Base-by-base conservation (phyloP, 2,888 invertebrate genomes). In the Petrolisthes cinctipes region DNA sequence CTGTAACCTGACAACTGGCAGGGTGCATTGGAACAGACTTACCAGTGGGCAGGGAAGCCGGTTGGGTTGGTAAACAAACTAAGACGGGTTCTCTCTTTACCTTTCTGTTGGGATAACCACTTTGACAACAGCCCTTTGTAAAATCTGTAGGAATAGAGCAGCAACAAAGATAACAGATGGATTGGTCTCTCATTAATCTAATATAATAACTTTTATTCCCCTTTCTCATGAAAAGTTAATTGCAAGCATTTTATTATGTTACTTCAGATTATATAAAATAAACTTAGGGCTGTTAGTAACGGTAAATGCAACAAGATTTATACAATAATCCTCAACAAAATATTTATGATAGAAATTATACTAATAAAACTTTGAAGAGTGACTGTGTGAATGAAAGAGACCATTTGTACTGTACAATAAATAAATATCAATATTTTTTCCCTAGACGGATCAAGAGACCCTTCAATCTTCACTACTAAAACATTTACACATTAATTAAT, bases 51-150 rank as follows among this genome's bases (percentile, higher is more conserved):
- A 83, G 84, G 83, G 87, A 79, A 82, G 87, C 82, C 83, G 83
- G 84, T 75, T 73, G 85, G 81, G 87, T 73, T 85, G 89, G 83
- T 89, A 86, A 87, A 82, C 85, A 87, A 91, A 90, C 84, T 85
- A 91, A 88, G 85, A 89, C 83, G 83, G 87, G 89, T 85, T 90
- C 83, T 90, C 89, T 84, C 88, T 86, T 92, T 95, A 97, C 97
- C 97, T 97, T 94, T 99, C 99, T 85, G 97, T 98, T 85, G 99
- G 99, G 93, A 98, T 97, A 91, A 99, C 98, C 92, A 99, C 99
- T 95, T 98, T 99, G 91, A 99, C 97, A 92, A 97, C 95, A 79
- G 97, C 96, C 93, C 97, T 97, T 92, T 95, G 95, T 93, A 99
- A 92, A 93, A 98, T 96, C 96, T 96, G 95, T 93, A 94, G 94